These are phyloP conservation scores for Tetragnatha montana DNA, from an alignment of 2,888 invertebrate genomes.

Conservation along the genomic window DNA sequence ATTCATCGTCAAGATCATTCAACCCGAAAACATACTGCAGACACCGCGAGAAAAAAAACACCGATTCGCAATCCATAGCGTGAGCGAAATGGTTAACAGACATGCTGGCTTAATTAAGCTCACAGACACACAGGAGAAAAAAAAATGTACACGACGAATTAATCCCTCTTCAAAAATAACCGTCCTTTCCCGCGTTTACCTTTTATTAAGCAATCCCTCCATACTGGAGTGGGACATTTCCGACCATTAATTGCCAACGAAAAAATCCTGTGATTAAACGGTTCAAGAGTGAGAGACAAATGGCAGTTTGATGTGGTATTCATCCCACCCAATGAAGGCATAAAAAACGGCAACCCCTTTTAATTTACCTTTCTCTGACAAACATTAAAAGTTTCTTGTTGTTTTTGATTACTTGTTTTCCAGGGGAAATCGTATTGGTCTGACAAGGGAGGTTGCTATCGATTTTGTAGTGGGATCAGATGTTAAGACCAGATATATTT, in stretches of 20 bases:
- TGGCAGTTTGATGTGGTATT: slow-evolving; percentile 47
- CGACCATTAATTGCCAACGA: slow-evolving; percentile 21
- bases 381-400: slow-evolving; percentile 39
- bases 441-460: background rate
- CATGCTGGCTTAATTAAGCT: slow-evolving; percentile 18
- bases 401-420: background rate
- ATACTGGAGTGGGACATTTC: slow-evolving; percentile 54
- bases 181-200: background rate
- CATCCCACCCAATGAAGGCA: slow-evolving; percentile 2
- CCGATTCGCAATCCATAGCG: background rate
- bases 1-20: background rate
- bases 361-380: slow-evolving; percentile 43
- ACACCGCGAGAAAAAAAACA: background rate
- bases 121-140: background rate
- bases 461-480: background rate
- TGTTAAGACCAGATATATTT: background rate
- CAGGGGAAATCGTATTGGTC: background rate
- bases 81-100: slow-evolving; percentile 5
- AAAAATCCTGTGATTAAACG: slow-evolving; percentile 35
- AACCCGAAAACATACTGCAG: background rate
- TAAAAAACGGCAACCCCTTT: slow-evolving; percentile 29
- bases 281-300: slow-evolving; percentile 32
- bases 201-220: slow-evolving; percentile 33
- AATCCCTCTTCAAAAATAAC: slow-evolving; percentile 14
- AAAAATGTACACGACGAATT: slow-evolving; percentile 11